phyloP scores from a whole-genome alignment of 2,888 invertebrate species.

The Ypsolopha scabrella region DNA sequence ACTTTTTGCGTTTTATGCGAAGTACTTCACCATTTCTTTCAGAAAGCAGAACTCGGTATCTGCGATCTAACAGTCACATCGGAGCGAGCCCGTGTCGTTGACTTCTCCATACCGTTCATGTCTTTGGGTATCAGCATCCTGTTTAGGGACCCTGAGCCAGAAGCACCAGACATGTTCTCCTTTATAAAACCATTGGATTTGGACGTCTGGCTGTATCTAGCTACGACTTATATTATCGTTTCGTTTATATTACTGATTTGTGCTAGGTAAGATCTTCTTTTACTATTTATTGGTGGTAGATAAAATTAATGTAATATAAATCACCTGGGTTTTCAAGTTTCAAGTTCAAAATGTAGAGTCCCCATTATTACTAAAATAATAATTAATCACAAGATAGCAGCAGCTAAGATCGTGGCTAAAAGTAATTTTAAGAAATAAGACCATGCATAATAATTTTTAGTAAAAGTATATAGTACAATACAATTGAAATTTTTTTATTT shows the following conservation, averaged over 20 bases:
- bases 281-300: no score
- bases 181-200: constrained; percentile 87
- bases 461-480: no score
- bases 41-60: constrained; percentile 93
- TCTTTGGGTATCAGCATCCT: constrained; percentile 91
- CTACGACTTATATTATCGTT: constrained; percentile 85
- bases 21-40: constrained; percentile 14
- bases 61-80: constrained; percentile 96
- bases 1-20: no score
- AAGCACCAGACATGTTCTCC: constrained; percentile 86
- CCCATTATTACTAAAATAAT: no score
- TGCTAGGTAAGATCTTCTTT: constrained; percentile 69
- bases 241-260: constrained; percentile 85
- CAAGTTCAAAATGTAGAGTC: no score
- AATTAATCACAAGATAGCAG: no score
- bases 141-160: constrained; percentile 80
- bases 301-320: background rate
- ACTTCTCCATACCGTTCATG: constrained; percentile 98
- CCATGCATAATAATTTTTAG: no score
- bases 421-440: no score
- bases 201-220: constrained; percentile 90
- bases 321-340: background rate
- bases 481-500: no score
- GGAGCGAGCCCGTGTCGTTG: constrained; percentile 85
- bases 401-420: no score